Conservation (phyloP, 2,797 vertebrate species). For the Pteropus rufus region DNA sequence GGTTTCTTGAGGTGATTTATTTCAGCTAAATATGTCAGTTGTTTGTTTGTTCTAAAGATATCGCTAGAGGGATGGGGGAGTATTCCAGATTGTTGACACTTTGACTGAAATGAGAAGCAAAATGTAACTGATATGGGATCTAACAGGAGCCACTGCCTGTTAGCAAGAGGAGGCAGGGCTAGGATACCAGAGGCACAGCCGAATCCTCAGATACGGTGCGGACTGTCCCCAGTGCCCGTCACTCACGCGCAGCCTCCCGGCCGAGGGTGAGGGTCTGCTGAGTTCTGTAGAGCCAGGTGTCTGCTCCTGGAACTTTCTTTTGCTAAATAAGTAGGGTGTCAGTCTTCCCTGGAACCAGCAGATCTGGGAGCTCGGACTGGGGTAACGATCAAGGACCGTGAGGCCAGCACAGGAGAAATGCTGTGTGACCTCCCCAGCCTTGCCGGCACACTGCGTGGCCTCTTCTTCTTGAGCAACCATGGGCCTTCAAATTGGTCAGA, state of each 20-base stretch:
- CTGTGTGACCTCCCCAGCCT: fast-evolving
- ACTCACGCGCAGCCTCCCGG: not conserved
- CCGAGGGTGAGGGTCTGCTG: not conserved
- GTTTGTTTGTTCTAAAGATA: conserved; percentile 69
- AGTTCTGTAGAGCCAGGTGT: not conserved
- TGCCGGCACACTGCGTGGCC: fast-evolving
- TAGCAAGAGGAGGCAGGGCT: not conserved
- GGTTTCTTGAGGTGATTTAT: conserved; percentile 57
- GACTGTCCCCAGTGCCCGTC: fast-evolving
- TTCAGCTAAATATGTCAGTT: conserved; percentile 54
- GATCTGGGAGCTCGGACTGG: not conserved
- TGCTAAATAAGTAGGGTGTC: not conserved
- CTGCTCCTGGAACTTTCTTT: not conserved
- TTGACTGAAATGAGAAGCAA: conserved; percentile 54
- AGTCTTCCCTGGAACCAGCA: not conserved
- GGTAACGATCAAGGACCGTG: fast-evolving
- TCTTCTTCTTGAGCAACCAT: not conserved
- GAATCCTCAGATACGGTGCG: not conserved
- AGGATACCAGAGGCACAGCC: not conserved
- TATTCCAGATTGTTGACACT: conserved; percentile 64
- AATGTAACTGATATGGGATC: conserved; percentile 42
- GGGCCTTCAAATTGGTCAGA: not conserved
- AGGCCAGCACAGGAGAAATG: not conserved
- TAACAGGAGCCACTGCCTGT: conserved; percentile 45
- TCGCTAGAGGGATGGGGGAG: conserved; percentile 22